Percentiles rank a stretch among this genome's conserved stretches.
Evolutionary conservation across 64 coral and sea anemone genomes (phyloP).

Genomic region (Pocillopora damicornis): DNA sequence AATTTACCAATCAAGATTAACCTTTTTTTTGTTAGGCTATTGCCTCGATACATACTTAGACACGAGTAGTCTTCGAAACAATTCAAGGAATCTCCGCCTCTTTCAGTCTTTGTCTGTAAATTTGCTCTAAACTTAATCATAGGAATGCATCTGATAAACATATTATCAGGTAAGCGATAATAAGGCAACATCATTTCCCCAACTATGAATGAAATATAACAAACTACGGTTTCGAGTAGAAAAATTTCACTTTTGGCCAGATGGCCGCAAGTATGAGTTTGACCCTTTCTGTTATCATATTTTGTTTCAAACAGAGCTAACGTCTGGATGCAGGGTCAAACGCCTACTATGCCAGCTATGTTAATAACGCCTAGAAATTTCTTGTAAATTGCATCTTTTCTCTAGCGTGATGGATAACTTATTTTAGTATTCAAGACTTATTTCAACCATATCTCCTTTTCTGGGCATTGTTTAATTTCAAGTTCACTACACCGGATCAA

Average conservation of each 20-base stretch:
- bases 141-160: too few species aligned
- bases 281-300: background rate
- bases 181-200: background rate
- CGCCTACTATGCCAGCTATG: background rate
- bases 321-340: constrained; percentile 3
- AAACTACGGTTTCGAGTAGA: background rate
- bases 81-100: constrained; percentile 12
- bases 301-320: background rate
- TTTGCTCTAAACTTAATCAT: background rate
- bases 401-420: background rate
- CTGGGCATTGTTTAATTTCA: constrained; percentile 24
- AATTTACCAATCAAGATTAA: background rate
- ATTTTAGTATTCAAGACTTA: background rate
- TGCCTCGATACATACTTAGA: background rate
- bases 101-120: constrained; percentile 10
- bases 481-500: background rate
- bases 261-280: background rate
- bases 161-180: background rate
- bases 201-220: background rate
- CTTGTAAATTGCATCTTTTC: background rate
- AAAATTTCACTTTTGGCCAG: background rate
- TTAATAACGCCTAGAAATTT: background rate
- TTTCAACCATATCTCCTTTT: background rate
- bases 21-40: background rate
- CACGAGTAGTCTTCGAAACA: background rate